Conservation (phyloP, 92 coral and sea anemone genomes). For the Paragorgia papillata region DNA sequence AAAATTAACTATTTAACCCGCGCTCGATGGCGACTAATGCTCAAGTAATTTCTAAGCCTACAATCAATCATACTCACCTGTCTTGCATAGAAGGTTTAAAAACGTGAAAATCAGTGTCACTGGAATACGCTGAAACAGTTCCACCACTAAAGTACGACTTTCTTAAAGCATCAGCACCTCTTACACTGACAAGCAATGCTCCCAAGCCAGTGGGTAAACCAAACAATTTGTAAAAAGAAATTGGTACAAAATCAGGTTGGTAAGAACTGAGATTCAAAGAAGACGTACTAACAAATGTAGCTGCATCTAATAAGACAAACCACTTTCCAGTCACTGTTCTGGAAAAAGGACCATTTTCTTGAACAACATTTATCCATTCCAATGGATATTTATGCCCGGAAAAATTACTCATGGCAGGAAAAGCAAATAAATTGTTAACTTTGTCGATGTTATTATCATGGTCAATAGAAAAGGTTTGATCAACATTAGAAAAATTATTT, state of each 20-base stretch:
- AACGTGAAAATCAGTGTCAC: constrained; percentile 73
- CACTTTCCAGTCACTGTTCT: constrained; percentile 39
- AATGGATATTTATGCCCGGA: constrained; percentile 89
- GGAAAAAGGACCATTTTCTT: constrained; percentile 33
- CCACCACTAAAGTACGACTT: constrained; percentile 95
- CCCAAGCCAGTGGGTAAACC: constrained; percentile 98
- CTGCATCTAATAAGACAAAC: constrained; percentile 95
- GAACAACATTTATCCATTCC: constrained; percentile 62
- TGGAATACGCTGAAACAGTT: constrained; percentile 81
- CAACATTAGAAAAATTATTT: background rate
- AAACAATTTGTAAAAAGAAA: constrained; percentile 95
- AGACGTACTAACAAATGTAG: constrained; percentile 88
- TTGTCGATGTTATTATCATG: background rate
- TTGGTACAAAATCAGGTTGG: constrained; percentile 81
- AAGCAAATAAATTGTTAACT: constrained; percentile 70
- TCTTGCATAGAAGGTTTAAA: constrained; percentile 63
- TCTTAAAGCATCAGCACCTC: constrained; percentile 64
- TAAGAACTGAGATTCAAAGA: constrained; percentile 64
- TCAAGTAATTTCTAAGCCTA: too few relatives aligned
- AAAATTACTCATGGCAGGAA: constrained; percentile 94
- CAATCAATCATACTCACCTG: constrained; percentile 69
- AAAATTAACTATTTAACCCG: too few relatives aligned
- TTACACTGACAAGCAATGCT: constrained; percentile 74
- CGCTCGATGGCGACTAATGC: too few relatives aligned
- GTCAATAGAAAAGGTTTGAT: background rate